These are phyloP conservation scores for Halcyon badia DNA, from an alignment of 2,797 vertebrate species.

Conservation along the genomic window DNA sequence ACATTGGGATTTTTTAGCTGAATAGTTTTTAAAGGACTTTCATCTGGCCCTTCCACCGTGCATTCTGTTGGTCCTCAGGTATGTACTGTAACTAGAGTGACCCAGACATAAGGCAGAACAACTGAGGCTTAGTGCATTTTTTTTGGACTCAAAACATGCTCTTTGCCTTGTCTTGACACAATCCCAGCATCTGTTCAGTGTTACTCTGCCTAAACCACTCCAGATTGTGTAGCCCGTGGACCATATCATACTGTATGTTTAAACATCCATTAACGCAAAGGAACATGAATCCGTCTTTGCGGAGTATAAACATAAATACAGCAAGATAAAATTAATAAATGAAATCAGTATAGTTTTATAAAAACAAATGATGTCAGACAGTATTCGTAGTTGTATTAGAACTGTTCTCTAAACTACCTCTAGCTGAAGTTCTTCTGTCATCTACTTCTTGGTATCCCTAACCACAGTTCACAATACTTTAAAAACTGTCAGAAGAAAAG, in stretches of 20 bases:
- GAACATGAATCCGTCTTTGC: not conserved
- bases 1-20: not conserved
- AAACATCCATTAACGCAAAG: not conserved
- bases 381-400: not conserved
- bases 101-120: not conserved
- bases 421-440: not conserved
- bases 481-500: conserved; percentile 50
- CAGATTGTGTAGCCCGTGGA: not conserved
- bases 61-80: not conserved
- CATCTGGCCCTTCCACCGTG: not conserved
- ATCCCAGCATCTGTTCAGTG: not conserved
- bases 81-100: not conserved
- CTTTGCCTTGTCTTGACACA: not conserved
- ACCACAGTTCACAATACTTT: not conserved
- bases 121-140: not conserved
- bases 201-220: not conserved
- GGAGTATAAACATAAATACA: not conserved
- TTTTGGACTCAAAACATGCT: not conserved
- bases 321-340: not conserved
- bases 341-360: not conserved
- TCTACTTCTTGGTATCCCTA: not conserved
- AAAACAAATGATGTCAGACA: not conserved
- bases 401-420: not conserved
- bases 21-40: not conserved
- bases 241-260: not conserved